Percentiles rank a stretch among this genome's conserved stretches.
These are phyloP conservation scores for Pollimyrus isidori DNA, from an alignment of 2,113 vertebrate species.

Conservation along the genomic window DNA sequence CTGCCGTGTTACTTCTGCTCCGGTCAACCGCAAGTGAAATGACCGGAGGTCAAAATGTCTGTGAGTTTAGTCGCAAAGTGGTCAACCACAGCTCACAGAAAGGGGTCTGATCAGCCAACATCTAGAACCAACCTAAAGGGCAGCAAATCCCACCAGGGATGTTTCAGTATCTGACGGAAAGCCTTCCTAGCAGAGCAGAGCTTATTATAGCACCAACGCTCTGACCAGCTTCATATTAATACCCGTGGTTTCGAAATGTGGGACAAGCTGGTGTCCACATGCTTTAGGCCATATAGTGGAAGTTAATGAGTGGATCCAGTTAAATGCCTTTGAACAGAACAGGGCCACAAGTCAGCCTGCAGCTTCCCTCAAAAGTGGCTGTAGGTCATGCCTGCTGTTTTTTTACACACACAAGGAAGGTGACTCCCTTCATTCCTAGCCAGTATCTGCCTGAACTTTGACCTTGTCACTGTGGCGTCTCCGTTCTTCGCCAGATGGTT, in stretches of 20 bases:
- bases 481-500: neutral
- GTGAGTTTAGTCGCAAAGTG: neutral
- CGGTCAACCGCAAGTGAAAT: neutral
- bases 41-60: neutral
- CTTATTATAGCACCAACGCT: neutral
- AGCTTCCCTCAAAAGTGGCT: neutral
- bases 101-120: neutral
- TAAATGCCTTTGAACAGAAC: neutral
- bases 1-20: neutral
- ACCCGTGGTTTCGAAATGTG: neutral
- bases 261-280: neutral
- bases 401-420: neutral
- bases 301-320: neutral
- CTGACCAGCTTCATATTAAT: neutral
- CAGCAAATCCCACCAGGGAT: neutral
- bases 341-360: neutral
- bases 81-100: neutral
- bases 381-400: neutral
- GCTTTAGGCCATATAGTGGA: neutral
- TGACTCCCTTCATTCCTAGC: neutral
- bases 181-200: neutral
- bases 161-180: neutral
- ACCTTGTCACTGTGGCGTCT: neutral
- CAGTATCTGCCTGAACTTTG: constrained; percentile 1
- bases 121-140: neutral